Conservation (phyloP, 2,888 invertebrate genomes). For the Euclidia mi region DNA sequence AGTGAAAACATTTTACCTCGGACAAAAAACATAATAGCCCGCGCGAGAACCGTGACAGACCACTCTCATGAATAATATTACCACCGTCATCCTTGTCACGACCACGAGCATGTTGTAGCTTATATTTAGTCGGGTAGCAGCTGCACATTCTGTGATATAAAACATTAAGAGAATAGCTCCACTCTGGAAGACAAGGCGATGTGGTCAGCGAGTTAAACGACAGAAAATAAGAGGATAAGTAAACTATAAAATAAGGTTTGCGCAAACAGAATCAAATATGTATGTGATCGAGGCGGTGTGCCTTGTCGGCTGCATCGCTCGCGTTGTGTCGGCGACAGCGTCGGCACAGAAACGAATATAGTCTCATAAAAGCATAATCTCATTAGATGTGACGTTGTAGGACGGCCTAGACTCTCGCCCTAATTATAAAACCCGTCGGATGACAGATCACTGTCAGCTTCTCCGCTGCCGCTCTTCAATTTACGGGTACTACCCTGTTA, state of each 20-base stretch:
- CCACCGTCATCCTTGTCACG: too few species aligned
- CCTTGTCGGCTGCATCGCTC: not conserved
- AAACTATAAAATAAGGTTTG: slow-evolving; percentile 33
- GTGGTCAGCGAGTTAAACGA: slow-evolving; percentile 11
- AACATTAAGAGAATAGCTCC: slow-evolving; percentile 6
- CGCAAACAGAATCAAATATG: slow-evolving; percentile 44
- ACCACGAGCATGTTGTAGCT: too few species aligned
- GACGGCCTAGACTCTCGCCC: slow-evolving; percentile 4
- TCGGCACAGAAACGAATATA: slow-evolving; percentile 39
- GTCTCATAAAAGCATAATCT: slow-evolving; percentile 47
- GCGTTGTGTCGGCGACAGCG: not conserved
- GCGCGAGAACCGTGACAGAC: too few species aligned
- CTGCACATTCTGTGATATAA: not conserved
- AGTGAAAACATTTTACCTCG: too few species aligned
- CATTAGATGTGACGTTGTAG: slow-evolving; percentile 16
- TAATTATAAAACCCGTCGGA: slow-evolving; percentile 30
- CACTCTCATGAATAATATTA: too few species aligned
- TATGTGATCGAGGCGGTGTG: slow-evolving; percentile 15
- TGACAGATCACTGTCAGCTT: slow-evolving; percentile 17
- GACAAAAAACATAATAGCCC: too few species aligned
- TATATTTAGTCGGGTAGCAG: too few species aligned
- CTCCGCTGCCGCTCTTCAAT: not conserved
- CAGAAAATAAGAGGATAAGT: slow-evolving; percentile 31
- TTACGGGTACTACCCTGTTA: not conserved
- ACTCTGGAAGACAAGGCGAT: slow-evolving; percentile 11